Percentiles rank a stretch among this genome's conserved stretches.
These are phyloP conservation scores for Meloidogyne floridensis DNA, from an alignment of 1,140 invertebrate species.

Conservation along the genomic window DNA sequence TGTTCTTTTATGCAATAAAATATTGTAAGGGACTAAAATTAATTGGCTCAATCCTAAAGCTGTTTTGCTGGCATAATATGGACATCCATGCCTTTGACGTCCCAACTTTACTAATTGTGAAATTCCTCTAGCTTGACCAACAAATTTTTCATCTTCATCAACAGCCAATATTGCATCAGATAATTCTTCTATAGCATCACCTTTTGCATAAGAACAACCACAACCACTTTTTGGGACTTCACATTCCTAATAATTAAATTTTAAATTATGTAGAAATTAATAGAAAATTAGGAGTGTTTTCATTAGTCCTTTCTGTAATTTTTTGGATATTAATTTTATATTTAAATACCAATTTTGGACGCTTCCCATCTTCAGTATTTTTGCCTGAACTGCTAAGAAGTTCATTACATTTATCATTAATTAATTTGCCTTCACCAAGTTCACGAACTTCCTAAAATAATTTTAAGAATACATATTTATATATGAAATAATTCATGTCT, in stretches of 20 bases:
- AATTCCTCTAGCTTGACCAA: conserved; percentile 1
- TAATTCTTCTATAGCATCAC: conserved; percentile 56
- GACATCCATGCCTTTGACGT: conserved; percentile 49
- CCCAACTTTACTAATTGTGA: conserved; percentile 42
- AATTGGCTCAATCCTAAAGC: conserved; percentile 55
- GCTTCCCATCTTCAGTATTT: conserved; percentile 72
- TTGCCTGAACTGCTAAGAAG: conserved; percentile 77
- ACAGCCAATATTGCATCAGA: conserved; percentile 46
- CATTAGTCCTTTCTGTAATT: too few species aligned
- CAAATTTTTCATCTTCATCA: conserved; percentile 5
- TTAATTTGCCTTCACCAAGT: conserved; percentile 78
- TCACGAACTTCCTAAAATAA: conserved; percentile 72
- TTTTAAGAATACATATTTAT: neutral
- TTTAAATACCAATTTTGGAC: neutral
- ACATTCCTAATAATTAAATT: neutral
- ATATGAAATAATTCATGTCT: too few species aligned
- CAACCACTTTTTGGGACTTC: conserved; percentile 26
- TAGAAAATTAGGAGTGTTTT: neutral
- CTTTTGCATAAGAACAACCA: conserved; percentile 45
- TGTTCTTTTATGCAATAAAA: conserved; percentile 82
- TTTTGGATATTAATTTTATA: neutral
- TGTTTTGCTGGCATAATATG: conserved; percentile 59
- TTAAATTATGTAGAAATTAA: conserved; percentile 67
- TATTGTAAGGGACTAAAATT: conserved; percentile 69
- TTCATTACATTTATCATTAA: conserved; percentile 92